A percentile compares a stretch with the other conserved stretches of the same genome.
Conservation (phyloP, 2,113 vertebrate species). For the Gobiocypris rarus region DNA sequence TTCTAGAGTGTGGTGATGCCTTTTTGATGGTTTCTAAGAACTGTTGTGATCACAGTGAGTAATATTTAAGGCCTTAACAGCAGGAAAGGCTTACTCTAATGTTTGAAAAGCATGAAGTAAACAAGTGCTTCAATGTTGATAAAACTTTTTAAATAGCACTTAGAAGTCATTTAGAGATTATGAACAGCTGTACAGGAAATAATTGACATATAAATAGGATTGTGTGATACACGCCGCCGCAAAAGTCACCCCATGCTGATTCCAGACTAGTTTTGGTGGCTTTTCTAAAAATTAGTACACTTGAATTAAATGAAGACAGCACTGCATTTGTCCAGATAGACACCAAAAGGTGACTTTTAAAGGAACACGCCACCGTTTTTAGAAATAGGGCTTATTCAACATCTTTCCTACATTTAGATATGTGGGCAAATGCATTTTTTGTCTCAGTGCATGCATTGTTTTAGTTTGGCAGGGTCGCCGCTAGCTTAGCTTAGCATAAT, state of each 20-base stretch:
- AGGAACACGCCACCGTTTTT: no score
- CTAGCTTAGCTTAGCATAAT: no score
- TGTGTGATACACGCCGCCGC: neutral
- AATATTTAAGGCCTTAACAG: slow-evolving; percentile 41
- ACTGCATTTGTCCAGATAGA: neutral
- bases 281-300: neutral
- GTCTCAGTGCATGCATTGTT: no score
- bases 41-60: slow-evolving; percentile 55
- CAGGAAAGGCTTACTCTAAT: neutral
- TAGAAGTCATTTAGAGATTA: slow-evolving; percentile 33
- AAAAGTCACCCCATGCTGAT: neutral
- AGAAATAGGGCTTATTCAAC: no score
- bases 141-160: slow-evolving; percentile 35
- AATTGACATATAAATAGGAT: slow-evolving; percentile 7
- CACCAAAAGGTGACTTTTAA: neutral
- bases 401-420: no score
- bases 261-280: neutral
- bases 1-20: slow-evolving; percentile 37
- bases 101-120: slow-evolving; percentile 27
- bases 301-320: neutral
- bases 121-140: slow-evolving; percentile 9
- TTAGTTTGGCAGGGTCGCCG: no score
- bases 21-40: slow-evolving; percentile 63
- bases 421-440: no score
- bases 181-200: slow-evolving; percentile 33